Conservation (phyloP, 2,888 invertebrate species). For the Ichneumoninae sp. region DNA sequence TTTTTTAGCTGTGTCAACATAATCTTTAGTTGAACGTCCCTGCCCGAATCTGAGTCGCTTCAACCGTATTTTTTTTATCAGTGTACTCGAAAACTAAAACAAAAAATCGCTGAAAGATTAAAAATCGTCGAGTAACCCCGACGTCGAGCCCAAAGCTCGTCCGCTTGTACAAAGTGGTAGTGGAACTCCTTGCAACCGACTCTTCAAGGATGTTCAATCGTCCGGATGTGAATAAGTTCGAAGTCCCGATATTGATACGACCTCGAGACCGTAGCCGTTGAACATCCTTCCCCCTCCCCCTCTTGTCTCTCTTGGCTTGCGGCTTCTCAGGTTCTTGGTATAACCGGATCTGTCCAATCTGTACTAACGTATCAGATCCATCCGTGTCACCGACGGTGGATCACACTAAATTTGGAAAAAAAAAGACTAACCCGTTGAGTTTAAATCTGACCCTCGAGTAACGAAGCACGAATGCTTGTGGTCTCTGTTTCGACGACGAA, state of each 20-base stretch:
- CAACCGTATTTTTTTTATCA: no score
- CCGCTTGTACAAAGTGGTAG: not conserved
- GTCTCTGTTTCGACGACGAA: conserved; percentile 69
- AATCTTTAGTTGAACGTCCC: no score
- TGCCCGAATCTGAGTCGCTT: no score
- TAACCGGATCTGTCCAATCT: conserved; percentile 1
- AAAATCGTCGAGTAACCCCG: not conserved
- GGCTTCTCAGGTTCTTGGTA: conserved; percentile 25
- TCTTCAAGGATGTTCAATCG: not conserved
- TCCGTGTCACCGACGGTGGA: not conserved
- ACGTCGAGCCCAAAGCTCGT: not conserved
- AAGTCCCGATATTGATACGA: not conserved
- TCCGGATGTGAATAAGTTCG: not conserved
- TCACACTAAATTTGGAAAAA: not conserved
- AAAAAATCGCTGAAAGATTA: not conserved
- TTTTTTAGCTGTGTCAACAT: no score
- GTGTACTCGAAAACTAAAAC: not conserved
- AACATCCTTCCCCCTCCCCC: not conserved
- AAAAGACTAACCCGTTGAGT: conserved; percentile 35
- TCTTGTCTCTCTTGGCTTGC: conserved; percentile 5
- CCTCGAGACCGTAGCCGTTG: not conserved
- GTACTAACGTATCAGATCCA: conserved; percentile 19
- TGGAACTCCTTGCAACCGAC: not conserved
- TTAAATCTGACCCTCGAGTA: conserved; percentile 20
- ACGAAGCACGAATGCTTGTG: conserved; percentile 39